Base-by-base conservation (phyloP, 2,888 invertebrate genomes). In the Sarcophaga variegata region DNA sequence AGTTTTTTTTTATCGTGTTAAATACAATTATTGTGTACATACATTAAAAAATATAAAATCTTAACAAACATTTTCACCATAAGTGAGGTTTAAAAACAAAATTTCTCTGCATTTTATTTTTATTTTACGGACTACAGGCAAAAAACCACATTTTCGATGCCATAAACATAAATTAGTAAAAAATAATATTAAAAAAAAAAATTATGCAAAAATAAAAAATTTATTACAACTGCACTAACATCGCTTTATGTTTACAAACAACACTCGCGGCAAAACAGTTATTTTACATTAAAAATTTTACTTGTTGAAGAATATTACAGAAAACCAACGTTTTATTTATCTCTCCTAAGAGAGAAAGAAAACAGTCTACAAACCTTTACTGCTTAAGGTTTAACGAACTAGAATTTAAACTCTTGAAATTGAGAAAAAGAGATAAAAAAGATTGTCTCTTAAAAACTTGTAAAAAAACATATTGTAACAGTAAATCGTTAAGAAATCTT, bases 401-500 rank as follows among this genome's bases (percentile, higher is more conserved):
- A 54, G 54, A 54, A 54, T 54, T 54, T 4, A 54, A 54, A 14
- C 54, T 54, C 12, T 54, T 17, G 10, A 54, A 14, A 17, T 54
- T 54, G 3, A 17, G 14, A 54, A 14, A 54, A 54, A 4, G 0
- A 54, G 8, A 14, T 54, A 54, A 14, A 54, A 67, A 45, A 45
- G 37, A 47, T 59, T 67, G 14, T 66, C 60, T 72, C 77, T 25
- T 77, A 22, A 22, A 22, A 22, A 22, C 1, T 22, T 22, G 22
- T 1, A 22, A 66, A 66, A 60, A 63, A 63, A 64, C 17, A 59
- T 67, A 14, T 14, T 54, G 25, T 67, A 67, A 66, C 80, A 45
- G 72, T 72, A 72, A 74, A 66, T 27, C 37, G 69, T 79, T 69
- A 64, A 80, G 70, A 86, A 80, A 82, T 76, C 62, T 80, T 74